phyloP scores from a whole-genome alignment of 2,888 invertebrate genomes.

The Sphaerophoria rueppellii region DNA sequence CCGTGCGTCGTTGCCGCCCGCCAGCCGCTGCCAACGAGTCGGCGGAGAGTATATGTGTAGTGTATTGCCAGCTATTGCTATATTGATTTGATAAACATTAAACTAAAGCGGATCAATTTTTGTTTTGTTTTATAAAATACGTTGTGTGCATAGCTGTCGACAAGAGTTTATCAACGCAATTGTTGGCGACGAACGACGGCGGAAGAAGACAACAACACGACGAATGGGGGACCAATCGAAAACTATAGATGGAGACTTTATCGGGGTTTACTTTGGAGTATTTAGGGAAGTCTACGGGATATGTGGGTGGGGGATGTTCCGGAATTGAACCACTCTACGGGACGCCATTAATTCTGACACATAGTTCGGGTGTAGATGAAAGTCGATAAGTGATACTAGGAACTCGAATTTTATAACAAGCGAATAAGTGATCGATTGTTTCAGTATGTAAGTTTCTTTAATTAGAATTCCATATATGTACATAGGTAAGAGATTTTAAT shows the following conservation, averaged over 20 bases:
- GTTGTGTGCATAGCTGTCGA: constrained; percentile 68
- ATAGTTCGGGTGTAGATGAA: neutral
- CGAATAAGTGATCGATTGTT: too few relatives aligned
- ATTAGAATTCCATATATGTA: too few relatives aligned
- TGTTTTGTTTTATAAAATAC: constrained; percentile 70
- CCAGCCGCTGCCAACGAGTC: neutral
- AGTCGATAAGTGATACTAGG: too few relatives aligned
- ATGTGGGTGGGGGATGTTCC: constrained; percentile 16
- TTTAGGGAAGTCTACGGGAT: constrained; percentile 33
- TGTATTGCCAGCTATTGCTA: constrained; percentile 42
- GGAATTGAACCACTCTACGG: constrained; percentile 44
- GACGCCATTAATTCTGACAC: constrained; percentile 31
- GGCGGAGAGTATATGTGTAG: neutral
- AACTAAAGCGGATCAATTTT: constrained; percentile 69
- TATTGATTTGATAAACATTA: constrained; percentile 69
- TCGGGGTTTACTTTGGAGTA: constrained; percentile 36
- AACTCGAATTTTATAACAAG: too few relatives aligned
- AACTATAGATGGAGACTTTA: neutral
- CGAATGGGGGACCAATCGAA: neutral
- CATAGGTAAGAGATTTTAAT: too few relatives aligned
- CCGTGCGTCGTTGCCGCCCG: too few relatives aligned
- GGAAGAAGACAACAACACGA: neutral
- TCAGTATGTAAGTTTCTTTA: too few relatives aligned
- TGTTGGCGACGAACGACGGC: neutral
- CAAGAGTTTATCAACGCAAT: constrained; percentile 53